Evolutionary conservation across 2,888 invertebrate genomes (phyloP), one percentile per base, ranked within the genome.

Genomic region (Hofmannophila pseudospretella): DNA sequence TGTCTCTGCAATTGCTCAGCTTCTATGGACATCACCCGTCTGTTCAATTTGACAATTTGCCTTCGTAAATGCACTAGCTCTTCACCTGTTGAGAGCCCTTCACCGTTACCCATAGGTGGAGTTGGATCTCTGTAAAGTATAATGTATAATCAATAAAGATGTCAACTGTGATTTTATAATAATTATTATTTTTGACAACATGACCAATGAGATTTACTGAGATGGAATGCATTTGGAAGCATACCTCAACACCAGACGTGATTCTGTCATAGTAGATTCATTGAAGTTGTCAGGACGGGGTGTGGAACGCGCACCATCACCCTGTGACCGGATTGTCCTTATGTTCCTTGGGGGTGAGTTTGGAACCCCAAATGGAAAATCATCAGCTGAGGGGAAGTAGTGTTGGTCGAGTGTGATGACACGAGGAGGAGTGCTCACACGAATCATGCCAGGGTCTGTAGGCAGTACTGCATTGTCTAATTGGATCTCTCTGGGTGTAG

Each of bases 391-490:
- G 23, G 95, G 94, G 62, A 94, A 95, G 48, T 92, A 93, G 66
- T 95, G 94, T 59, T 94, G 94, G 54, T 95, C 94, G 36, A 97
- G 86, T 7, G 96, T 97, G 36, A 97, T 91, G 11, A 93, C 92
- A 54, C 96, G 89, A 7, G 97, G 97, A 3, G 97, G 97, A 11
- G 97, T 97, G 79, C 94, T 90, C 32, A 97, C 94, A 45, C 95
- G 90, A 34, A 95, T 89, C 79, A 92, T 90, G 10, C 91, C 90
- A 22, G 92, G 90, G 52, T 93, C 92, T 41, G 90, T 90, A 29
- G 90, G 88, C 66, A 94, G 77, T 45, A 94, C 90, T 8, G 94
- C 92, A 87, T 95, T 95, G 66, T 96, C 96, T 62, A 95, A 80
- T 48, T 92, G 90, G 40, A 96, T 94, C 88, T 96, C 96, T 50